A percentile compares a stretch with the other conserved stretches of the same genome.
These are phyloP conservation scores for Elanus axillaris DNA, from an alignment of 2,113 vertebrate species.

Conservation along the genomic window DNA sequence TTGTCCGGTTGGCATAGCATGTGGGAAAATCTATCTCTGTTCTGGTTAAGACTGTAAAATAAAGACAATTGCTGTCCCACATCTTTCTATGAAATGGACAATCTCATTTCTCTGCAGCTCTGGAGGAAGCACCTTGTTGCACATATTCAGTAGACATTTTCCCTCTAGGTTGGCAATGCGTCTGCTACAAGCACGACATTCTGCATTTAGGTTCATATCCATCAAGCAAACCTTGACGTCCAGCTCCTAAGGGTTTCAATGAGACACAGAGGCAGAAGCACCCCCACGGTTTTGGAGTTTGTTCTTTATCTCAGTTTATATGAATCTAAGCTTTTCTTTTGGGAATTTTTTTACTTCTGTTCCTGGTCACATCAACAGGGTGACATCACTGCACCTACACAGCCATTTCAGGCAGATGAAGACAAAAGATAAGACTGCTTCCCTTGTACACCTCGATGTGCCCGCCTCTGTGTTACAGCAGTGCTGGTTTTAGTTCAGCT, in stretches of 20 bases:
- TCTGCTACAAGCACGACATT: background rate
- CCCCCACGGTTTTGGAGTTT: rapidly evolving
- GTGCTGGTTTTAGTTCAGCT: background rate
- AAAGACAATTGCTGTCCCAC: background rate
- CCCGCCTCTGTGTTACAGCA: background rate
- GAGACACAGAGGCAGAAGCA: background rate
- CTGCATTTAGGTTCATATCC: background rate
- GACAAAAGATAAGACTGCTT: background rate
- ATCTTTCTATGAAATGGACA: background rate
- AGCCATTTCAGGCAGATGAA: background rate
- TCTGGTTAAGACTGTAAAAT: background rate
- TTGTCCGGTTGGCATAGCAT: background rate
- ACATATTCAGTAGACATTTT: background rate
- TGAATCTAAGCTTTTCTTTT: background rate
- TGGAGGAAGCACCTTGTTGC: background rate
- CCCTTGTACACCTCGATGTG: background rate
- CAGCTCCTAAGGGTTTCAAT: background rate
- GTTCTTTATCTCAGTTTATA: background rate
- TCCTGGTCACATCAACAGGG: background rate
- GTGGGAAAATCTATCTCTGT: background rate
- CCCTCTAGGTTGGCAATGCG: background rate
- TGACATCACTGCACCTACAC: background rate
- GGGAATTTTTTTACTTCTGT: background rate
- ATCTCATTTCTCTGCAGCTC: background rate
- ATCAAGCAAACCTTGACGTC: background rate